Conservation (phyloP, 2,113 vertebrate genomes). For the Regulus satrapa region DNA sequence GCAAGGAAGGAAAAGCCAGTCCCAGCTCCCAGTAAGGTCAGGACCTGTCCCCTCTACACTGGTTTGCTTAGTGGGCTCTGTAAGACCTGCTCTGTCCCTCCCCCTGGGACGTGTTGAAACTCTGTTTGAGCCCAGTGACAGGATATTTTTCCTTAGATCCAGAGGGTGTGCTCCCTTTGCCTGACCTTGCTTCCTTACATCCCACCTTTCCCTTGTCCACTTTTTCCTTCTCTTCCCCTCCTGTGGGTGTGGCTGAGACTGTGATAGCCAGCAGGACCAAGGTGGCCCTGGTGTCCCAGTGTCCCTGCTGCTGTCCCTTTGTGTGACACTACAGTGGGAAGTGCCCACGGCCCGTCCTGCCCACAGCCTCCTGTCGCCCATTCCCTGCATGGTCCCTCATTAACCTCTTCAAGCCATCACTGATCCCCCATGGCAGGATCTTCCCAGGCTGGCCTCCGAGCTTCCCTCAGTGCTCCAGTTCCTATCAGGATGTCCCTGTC, state of each 20-base stretch:
- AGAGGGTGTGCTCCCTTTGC: neutral
- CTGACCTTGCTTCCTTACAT: rapidly evolving
- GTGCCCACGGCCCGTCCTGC: too few relatives aligned
- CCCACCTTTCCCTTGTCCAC: neutral
- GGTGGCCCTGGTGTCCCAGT: neutral
- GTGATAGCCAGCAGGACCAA: rapidly evolving
- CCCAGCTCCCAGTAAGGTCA: neutral
- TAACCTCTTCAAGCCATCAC: neutral
- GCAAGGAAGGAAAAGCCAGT: neutral
- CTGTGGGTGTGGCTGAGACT: neutral
- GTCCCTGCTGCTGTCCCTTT: neutral
- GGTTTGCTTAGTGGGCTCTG: neutral
- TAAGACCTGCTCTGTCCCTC: neutral
- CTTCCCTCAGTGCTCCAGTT: neutral
- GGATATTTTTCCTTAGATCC: neutral
- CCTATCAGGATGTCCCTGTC: neutral
- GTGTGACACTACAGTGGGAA: rapidly evolving
- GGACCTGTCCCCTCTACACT: neutral
- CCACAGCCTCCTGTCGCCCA: too few relatives aligned
- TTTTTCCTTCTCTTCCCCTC: neutral
- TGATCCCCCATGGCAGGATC: neutral
- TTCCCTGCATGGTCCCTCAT: too few relatives aligned
- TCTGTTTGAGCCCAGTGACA: neutral
- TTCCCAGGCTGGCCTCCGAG: neutral
- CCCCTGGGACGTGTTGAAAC: neutral